Evolutionary conservation across 2,113 vertebrate genomes (phyloP).

Genomic region (Pimephales promelas): DNA sequence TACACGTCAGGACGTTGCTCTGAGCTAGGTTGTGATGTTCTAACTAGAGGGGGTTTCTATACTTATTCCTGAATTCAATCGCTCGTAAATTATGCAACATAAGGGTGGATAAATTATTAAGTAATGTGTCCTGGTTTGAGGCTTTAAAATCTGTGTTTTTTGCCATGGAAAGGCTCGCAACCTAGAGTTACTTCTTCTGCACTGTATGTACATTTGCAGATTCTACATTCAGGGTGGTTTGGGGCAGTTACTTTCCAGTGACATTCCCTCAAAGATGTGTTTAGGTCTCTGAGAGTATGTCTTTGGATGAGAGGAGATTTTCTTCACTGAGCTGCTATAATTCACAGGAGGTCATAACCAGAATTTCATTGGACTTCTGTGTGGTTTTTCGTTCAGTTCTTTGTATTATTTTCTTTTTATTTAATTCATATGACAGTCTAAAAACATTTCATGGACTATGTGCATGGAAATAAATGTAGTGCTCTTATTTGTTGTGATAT

Average conservation of each 20-base stretch:
- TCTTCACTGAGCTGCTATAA: not conserved
- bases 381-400: not conserved
- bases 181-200: conserved; percentile 21
- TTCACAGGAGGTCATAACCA: not conserved
- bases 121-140: conserved; percentile 64
- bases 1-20: not conserved
- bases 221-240: not conserved
- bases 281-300: not conserved
- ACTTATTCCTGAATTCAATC: conserved; percentile 58
- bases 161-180: conserved; percentile 29
- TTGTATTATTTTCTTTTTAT: not conserved
- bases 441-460: not conserved
- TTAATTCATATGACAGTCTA: not conserved
- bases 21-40: conserved; percentile 3
- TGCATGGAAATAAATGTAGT: not conserved
- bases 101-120: conserved; percentile 65
- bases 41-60: conserved; percentile 9
- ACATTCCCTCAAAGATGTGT: conserved; percentile 14
- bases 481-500: not conserved
- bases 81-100: conserved; percentile 66
- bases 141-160: conserved; percentile 50
- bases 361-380: not conserved
- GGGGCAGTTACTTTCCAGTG: conserved; percentile 11
- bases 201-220: conserved; percentile 12
- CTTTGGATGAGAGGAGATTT: not conserved